Evolutionary conservation across 2,888 invertebrate species (phyloP).

Genomic region (Lamellibrachia satsuma): DNA sequence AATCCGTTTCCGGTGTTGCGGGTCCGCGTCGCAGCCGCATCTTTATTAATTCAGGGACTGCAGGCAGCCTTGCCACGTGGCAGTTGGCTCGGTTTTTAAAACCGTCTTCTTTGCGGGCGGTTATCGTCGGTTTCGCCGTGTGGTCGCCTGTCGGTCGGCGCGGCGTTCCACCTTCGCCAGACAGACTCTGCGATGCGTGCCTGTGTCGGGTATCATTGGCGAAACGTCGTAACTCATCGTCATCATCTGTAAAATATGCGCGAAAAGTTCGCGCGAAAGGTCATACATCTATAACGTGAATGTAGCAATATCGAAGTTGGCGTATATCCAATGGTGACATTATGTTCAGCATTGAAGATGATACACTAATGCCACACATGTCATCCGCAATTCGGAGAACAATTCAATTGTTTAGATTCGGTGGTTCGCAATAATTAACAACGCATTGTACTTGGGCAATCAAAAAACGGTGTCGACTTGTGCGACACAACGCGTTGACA

Average conservation of each 20-base stretch:
- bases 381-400: background rate
- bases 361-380: background rate
- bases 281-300: background rate
- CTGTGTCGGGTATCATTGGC: background rate
- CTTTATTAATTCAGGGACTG: conserved; percentile 1
- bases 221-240: background rate
- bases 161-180: background rate
- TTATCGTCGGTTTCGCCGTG: no score
- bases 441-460: background rate
- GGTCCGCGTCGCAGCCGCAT: background rate
- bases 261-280: background rate
- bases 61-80: background rate
- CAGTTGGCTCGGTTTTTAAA: no score
- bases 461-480: background rate
- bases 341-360: background rate
- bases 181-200: background rate
- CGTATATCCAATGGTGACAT: background rate
- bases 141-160: no score
- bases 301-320: background rate
- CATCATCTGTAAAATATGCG: background rate
- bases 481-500: background rate
- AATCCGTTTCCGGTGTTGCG: background rate
- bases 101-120: no score
- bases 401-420: background rate
- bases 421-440: background rate